Evolutionary conservation across 2,113 vertebrate species (phyloP).

Genomic region (Orthochromis indermauri): DNA sequence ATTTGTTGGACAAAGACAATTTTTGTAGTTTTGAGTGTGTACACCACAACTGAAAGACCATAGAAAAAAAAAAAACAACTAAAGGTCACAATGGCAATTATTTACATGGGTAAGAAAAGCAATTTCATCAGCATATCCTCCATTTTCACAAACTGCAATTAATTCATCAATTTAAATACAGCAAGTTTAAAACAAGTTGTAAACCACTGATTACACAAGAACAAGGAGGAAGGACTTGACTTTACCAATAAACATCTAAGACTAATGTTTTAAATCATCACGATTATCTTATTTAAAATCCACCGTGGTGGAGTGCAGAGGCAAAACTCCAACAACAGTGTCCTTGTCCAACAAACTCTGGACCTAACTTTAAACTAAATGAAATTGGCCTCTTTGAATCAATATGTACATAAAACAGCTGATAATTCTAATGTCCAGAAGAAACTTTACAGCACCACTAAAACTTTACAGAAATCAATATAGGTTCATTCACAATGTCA

Average conservation of each 20-base stretch:
- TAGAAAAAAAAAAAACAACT: background rate
- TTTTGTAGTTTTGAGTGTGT: background rate
- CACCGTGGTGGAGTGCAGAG: background rate
- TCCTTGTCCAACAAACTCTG: background rate
- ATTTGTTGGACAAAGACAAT: background rate
- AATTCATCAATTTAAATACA: background rate
- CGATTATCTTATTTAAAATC: background rate
- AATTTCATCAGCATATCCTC: background rate
- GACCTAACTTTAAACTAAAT: background rate
- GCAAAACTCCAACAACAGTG: background rate
- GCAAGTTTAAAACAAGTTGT: background rate
- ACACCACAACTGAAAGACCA: background rate
- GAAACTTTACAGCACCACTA: conserved; percentile 35
- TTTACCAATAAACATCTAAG: background rate
- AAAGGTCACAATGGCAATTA: background rate
- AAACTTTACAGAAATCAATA: conserved; percentile 20
- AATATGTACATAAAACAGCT: background rate
- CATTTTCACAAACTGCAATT: background rate
- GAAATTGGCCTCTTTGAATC: background rate
- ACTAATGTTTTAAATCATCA: background rate
- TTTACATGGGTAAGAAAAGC: background rate
- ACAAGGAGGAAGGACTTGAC: background rate
- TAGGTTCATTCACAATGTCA: background rate
- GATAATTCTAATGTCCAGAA: background rate
- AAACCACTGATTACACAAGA: background rate